Base-by-base conservation (phyloP, 2,888 invertebrate genomes). In the Mythimna ferrago region DNA sequence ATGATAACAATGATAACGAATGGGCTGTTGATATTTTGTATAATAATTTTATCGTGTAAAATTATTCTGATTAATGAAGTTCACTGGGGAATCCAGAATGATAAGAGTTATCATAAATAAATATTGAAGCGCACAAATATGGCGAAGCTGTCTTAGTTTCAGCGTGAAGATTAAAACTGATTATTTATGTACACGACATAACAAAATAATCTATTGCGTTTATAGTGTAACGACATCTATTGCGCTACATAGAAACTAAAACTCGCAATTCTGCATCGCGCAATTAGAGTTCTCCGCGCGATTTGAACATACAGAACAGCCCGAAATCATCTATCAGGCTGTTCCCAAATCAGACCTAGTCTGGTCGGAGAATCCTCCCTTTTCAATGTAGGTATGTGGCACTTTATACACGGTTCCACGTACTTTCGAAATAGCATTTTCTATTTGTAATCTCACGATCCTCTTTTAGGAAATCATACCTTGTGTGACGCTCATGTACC, bases 1-100 rank as follows among this genome's bases (percentile, higher is more conserved):
- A 75, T 64, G 56, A 67, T 67, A 71, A 65, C 71, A 66, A 64
- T 67, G 71, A 67, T 66, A 61, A 72, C 67, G 65, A 68, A 78
- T 71, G 62, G 51, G 32, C 64, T 51, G 60, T 32, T 69, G 21
- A 54, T 77, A 67, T 63, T 60, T 54, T 60, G 32, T 60, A 41
- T 56, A 66, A 41, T 73, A 73, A 62, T 65, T 79, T 72, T 73
- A 76, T 73, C 60, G 38, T 41, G n/a, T 54, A 64, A 38, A 38
- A 64, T 73, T 48, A 48, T 48, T 51, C 44, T 56, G 38, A 73
- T 73, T 61, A 61, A 58, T 19, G 19, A 53, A 41, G 62, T 80
- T 56, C 44, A 73, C 26, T 80, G 57, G 62, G 57, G 66, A 80
- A 74, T 74, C n/a, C 58, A 74, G 21, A 66, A 44, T 41, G 80